These are phyloP conservation scores for Pristionchus mayeri DNA, from an alignment of 2,888 invertebrate species.

Conservation along the genomic window DNA sequence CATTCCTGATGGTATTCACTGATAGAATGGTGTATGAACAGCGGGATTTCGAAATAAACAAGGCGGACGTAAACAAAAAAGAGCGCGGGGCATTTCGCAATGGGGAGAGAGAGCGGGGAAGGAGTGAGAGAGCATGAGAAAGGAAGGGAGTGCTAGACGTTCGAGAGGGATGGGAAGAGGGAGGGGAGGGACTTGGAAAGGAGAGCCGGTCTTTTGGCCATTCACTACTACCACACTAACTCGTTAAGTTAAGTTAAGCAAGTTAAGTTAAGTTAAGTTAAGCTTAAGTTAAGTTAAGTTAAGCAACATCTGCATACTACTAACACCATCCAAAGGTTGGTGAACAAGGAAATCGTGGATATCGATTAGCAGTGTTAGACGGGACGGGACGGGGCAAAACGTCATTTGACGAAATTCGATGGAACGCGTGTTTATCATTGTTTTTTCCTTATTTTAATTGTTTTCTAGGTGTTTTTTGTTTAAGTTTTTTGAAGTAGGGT, in stretches of 20 bases:
- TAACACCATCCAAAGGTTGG: neutral
- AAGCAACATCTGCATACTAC: neutral
- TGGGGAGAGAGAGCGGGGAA: neutral
- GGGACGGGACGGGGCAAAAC: too few species aligned
- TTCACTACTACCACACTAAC: neutral
- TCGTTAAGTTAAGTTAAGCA: too few species aligned
- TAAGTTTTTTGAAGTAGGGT: neutral
- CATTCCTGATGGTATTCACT: too few species aligned
- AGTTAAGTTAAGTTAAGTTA: neutral
- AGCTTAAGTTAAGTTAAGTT: neutral
- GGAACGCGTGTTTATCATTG: neutral
- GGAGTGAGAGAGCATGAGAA: neutral
- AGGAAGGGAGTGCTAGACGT: neutral
- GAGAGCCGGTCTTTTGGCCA: neutral
- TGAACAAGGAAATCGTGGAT: neutral
- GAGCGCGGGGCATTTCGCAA: neutral
- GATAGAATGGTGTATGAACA: too few species aligned
- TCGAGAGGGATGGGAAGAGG: neutral
- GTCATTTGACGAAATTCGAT: too few species aligned
- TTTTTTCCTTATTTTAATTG: neutral
- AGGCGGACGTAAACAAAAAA: neutral
- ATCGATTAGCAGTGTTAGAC: too few species aligned
- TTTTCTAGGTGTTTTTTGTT: neutral
- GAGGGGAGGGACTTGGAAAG: neutral
- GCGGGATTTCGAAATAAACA: too few species aligned